A percentile compares a stretch with the other conserved stretches of the same genome.
Conservation (phyloP, 2,888 invertebrate genomes). For the Monoplex corrugatus region DNA sequence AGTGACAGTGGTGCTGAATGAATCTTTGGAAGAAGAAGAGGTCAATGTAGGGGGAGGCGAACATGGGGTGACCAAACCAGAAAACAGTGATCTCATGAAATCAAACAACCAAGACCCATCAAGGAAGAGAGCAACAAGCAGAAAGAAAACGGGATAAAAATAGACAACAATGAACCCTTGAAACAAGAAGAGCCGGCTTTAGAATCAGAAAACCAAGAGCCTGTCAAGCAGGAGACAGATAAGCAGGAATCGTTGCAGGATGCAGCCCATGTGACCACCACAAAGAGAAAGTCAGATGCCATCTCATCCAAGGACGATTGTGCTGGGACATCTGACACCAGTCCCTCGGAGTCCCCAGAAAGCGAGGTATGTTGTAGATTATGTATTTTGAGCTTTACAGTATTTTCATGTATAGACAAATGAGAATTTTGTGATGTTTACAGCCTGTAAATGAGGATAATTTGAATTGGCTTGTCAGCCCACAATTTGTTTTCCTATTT, state of each 20-base stretch:
- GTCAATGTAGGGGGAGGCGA: constrained; percentile 19
- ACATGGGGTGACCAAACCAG: background rate
- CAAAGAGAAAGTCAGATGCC: background rate
- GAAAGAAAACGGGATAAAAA: background rate
- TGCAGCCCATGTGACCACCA: background rate
- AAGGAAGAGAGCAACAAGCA: too few relatives aligned
- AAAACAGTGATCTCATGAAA: background rate
- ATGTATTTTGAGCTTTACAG: too few relatives aligned
- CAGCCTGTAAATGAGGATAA: too few relatives aligned
- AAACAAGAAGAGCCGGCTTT: background rate
- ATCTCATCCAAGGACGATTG: background rate
- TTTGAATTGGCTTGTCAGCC: too few relatives aligned
- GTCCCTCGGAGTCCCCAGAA: too few relatives aligned
- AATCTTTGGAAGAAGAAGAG: background rate
- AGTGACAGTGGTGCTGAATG: background rate
- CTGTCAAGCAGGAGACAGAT: background rate
- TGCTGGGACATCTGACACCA: background rate
- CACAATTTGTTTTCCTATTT: too few relatives aligned
- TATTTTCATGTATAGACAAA: too few relatives aligned
- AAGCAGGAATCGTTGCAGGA: background rate
- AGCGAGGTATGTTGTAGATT: too few relatives aligned
- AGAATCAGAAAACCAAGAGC: background rate
- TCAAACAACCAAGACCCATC: background rate
- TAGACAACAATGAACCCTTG: background rate
- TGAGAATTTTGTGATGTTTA: too few relatives aligned